phyloP scores from a whole-genome alignment of 2,888 invertebrate genomes.

The Dryococelus australis region DNA sequence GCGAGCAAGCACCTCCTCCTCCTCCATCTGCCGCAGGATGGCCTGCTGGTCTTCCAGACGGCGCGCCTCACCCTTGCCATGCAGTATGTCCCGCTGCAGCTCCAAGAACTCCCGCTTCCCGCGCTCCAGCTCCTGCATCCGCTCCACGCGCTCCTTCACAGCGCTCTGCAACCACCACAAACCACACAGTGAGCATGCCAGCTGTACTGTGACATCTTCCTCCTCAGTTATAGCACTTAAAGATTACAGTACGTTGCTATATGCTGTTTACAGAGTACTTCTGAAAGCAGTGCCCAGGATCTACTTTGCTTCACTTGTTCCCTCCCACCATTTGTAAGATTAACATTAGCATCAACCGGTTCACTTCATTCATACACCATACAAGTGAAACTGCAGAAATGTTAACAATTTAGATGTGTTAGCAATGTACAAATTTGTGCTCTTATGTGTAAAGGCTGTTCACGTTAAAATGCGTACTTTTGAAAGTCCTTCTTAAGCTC shows the following conservation, averaged over 20 bases:
- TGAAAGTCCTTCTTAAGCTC: no score
- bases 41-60: constrained; percentile 26
- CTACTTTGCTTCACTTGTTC: no score
- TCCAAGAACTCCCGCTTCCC: neutral
- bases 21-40: constrained; percentile 31
- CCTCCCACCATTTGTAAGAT: no score
- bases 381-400: no score
- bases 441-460: no score
- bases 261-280: neutral
- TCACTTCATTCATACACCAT: no score
- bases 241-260: neutral
- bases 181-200: no score
- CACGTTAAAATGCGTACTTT: no score
- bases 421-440: no score
- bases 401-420: no score
- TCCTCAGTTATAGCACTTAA: neutral
- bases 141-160: neutral
- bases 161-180: neutral
- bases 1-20: constrained; percentile 36
- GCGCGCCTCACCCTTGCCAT: constrained; percentile 13
- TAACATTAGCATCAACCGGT: no score
- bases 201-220: neutral
- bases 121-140: neutral
- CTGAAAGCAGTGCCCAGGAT: no score
- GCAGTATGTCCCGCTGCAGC: neutral